These are phyloP conservation scores for Drosophila takahashii DNA, from an alignment of 1,140 invertebrate genomes.

Conservation along the genomic window DNA sequence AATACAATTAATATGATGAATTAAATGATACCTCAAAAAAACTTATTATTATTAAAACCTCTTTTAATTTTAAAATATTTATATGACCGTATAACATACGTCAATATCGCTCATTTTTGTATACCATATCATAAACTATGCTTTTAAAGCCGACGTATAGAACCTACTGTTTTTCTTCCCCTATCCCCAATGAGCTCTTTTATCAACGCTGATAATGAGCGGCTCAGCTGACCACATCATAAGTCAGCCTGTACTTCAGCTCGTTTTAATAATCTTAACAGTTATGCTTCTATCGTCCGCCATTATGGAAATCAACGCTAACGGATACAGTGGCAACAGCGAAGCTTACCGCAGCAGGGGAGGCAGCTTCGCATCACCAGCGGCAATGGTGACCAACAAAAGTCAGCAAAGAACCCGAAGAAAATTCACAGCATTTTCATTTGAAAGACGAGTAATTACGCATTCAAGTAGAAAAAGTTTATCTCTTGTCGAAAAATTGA, in stretches of 20 bases:
- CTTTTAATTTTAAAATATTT: too few relatives aligned
- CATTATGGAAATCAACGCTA: conserved; percentile 77
- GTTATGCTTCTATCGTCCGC: conserved; percentile 57
- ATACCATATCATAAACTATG: background rate
- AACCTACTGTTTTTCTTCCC: background rate
- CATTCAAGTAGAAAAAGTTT: conserved; percentile 83
- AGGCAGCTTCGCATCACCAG: conserved; percentile 29
- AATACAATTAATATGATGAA: too few relatives aligned
- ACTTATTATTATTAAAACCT: too few relatives aligned
- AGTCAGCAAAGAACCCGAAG: conserved; percentile 50
- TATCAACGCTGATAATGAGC: background rate
- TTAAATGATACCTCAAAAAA: too few relatives aligned
- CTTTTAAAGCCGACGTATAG: background rate
- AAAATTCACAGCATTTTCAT: conserved; percentile 65
- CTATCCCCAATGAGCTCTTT: conserved; percentile 3
- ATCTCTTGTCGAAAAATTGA: conserved; percentile 81
- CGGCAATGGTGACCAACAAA: conserved; percentile 48
- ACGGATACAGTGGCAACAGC: conserved; percentile 51
- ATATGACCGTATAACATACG: background rate
- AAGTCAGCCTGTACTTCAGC: conserved; percentile 57
- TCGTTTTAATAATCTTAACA: conserved; percentile 77
- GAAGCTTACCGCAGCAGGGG: conserved; percentile 25
- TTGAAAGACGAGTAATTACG: conserved; percentile 70
- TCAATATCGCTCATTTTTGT: background rate
- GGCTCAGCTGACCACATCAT: conserved; percentile 60